phyloP scores from a whole-genome alignment of 2,113 vertebrate species.

The Cinclus cinclus region DNA sequence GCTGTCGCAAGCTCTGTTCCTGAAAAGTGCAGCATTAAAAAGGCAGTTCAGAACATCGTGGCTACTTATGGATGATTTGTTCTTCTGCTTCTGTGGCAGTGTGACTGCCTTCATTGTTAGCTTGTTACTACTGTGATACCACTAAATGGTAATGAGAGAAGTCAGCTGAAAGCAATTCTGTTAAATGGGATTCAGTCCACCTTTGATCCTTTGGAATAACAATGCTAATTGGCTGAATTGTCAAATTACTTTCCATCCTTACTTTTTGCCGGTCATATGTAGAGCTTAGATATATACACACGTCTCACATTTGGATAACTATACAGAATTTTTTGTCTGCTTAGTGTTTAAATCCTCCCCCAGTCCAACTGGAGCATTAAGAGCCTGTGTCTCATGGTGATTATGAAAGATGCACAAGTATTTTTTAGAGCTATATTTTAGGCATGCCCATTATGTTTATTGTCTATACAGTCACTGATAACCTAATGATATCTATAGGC shows the following conservation, averaged over 20 bases:
- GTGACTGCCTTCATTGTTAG: neutral
- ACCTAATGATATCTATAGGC: neutral
- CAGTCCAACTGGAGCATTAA: neutral
- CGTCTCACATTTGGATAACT: neutral
- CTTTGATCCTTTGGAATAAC: neutral
- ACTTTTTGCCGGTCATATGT: neutral
- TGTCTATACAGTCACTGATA: neutral
- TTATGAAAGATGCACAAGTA: neutral
- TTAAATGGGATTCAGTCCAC: neutral
- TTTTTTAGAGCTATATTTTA: neutral
- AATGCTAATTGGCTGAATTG: neutral
- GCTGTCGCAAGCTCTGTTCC: rapidly evolving
- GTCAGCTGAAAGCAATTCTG: neutral
- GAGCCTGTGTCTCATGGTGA: neutral
- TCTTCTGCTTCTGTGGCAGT: neutral
- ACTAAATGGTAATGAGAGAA: neutral
- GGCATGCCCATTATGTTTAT: neutral
- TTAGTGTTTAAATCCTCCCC: neutral
- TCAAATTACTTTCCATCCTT: neutral
- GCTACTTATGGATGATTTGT: neutral
- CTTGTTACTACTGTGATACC: conserved; percentile 8
- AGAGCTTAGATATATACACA: neutral
- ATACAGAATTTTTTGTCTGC: neutral
- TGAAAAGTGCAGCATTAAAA: neutral
- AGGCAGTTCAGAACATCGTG: neutral